Base-by-base conservation (phyloP, 2,797 vertebrate genomes). In the Parauchenoglanis ngamensis region DNA sequence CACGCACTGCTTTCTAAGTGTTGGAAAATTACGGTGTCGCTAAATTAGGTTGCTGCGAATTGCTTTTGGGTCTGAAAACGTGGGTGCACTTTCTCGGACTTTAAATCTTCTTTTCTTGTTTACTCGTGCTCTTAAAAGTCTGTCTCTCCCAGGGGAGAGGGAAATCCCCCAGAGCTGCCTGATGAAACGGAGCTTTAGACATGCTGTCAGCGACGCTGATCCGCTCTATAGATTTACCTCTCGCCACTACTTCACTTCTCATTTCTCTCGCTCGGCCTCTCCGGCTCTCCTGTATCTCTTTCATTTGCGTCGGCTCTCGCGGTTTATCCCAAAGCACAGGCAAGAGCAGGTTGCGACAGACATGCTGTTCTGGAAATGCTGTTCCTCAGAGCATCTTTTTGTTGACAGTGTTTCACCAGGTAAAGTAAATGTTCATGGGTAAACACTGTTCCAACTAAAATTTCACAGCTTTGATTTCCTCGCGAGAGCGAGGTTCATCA, bases 161-260 rank as follows among this genome's bases (percentile, higher is more conserved):
- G 83, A 57, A 86, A 78, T 88, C 82, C 90, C 88, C 40, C 19
- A 21, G 75, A 83, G 83, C 67, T 28, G 44, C 77, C 65, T 56
- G 59, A 52, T 85, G 56, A 86, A 89, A 44, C n/a, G 0, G 80
- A 83, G 68, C 70, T 85, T 83, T 4, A 49, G 86, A 67, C 85
- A 28, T 81, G 46, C 31, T 31, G 46, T 86, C 80, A 83, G 65
- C 65, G 67, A 49, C 52, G 2, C 28, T 40, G 68, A 87, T 68
- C 57, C 35, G 25, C 21, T 61, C 28, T 84, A 82, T 40, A 72
- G 65, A 84, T 80, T 63, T 56, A 23, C 77, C 57, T 79, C 57
- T 75, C 75, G 28, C 46, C 46, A 52, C 54, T 63, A 3, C 40
- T 80, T 76, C 76, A 63, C 67, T n/a, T 52, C 80, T 67, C 61